These are phyloP conservation scores for Trogon melanurus DNA, from an alignment of 2,113 vertebrate species.

Conservation along the genomic window DNA sequence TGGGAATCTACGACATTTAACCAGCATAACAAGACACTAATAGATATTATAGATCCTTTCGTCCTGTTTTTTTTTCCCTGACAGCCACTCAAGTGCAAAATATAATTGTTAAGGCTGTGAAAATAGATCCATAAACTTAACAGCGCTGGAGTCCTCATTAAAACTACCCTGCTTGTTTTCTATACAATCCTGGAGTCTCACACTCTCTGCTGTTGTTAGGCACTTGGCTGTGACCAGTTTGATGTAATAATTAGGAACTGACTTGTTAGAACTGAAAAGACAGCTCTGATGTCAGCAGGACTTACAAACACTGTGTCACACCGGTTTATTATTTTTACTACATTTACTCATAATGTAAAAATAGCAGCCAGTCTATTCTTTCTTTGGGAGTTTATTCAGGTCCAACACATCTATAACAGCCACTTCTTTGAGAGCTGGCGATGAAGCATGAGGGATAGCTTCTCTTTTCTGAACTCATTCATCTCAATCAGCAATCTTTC, in stretches of 20 bases:
- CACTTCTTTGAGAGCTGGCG: conserved; percentile 43
- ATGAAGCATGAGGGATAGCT: conserved; percentile 38
- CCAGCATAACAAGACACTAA: conserved; percentile 25
- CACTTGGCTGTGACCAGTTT: conserved; percentile 60
- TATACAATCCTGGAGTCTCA: not conserved
- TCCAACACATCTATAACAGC: conserved; percentile 33
- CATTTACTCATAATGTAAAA: conserved; percentile 77
- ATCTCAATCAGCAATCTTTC: conserved; percentile 66
- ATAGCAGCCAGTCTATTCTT: conserved; percentile 73
- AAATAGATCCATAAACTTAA: conserved; percentile 55
- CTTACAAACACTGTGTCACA: conserved; percentile 68
- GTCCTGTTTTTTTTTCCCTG: not conserved
- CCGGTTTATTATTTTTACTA: conserved; percentile 79
- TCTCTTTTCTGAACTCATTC: conserved; percentile 51
- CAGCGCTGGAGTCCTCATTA: conserved; percentile 21
- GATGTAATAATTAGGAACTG: conserved; percentile 73
- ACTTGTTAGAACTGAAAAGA: conserved; percentile 55
- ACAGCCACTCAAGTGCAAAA: conserved; percentile 31
- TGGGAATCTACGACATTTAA: conserved; percentile 27
- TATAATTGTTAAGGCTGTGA: conserved; percentile 17
- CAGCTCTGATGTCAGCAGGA: conserved; percentile 60
- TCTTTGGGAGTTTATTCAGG: conserved; percentile 72
- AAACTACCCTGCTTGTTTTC: conserved; percentile 6
- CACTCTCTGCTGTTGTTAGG: conserved; percentile 13
- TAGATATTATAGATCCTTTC: conserved; percentile 22